Conservation (phyloP, 64 coral and sea anemone genomes). For the Pocillopora verrucosa region DNA sequence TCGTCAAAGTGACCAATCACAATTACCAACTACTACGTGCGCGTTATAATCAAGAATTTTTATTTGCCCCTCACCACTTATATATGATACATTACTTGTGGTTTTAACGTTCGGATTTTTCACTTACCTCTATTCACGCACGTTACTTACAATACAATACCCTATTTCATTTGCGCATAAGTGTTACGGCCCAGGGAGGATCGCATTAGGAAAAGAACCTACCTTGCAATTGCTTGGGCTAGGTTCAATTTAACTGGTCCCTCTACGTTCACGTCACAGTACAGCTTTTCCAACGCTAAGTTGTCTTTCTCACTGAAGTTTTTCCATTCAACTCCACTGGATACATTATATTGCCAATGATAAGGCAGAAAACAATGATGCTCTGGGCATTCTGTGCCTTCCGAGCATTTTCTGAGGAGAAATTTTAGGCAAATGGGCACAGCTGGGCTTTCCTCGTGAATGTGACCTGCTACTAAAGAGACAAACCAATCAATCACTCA, state of each 20-base stretch:
- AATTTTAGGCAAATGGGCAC: conserved; percentile 37
- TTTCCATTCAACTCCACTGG: not conserved
- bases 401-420: conserved; percentile 45
- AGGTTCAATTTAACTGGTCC: not conserved
- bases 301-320: conserved; percentile 40
- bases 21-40: too few relatives aligned
- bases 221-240: not conserved
- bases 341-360: conserved; percentile 65
- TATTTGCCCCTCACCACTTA: too few relatives aligned
- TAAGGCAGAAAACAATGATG: conserved; percentile 72
- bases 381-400: conserved; percentile 16
- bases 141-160: not conserved
- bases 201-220: not conserved
- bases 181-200: not conserved
- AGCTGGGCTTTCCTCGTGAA: too few relatives aligned
- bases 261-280: conserved; percentile 49
- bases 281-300: conserved; percentile 58
- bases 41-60: too few relatives aligned
- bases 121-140: too few relatives aligned
- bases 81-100: too few relatives aligned
- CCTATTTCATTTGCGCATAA: not conserved
- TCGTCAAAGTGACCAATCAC: too few relatives aligned
- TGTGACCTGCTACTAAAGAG: too few relatives aligned
- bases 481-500: too few relatives aligned
- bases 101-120: too few relatives aligned